Conservation (phyloP, 2,797 vertebrate genomes). For the Hemibagrus guttatus region DNA sequence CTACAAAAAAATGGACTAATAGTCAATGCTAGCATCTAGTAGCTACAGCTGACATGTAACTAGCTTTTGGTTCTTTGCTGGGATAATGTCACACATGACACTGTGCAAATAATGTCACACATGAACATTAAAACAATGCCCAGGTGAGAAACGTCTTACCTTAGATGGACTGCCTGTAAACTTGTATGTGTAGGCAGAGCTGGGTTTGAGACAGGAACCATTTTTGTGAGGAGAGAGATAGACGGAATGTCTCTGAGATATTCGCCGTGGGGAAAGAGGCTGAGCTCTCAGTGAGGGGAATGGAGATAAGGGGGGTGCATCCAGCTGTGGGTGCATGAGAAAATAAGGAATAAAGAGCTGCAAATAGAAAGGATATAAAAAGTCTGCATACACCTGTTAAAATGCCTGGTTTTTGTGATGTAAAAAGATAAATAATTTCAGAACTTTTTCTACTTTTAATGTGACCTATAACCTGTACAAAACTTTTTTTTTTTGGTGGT, state of each 20-base stretch:
- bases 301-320: conserved; percentile 87
- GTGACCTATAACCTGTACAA: too few relatives aligned
- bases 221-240: conserved; percentile 95
- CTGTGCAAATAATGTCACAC: too few relatives aligned
- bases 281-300: conserved; percentile 88
- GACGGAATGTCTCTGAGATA: conserved; percentile 90
- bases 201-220: conserved; percentile 76
- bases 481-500: too few relatives aligned
- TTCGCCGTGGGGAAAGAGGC: conserved; percentile 86
- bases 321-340: conserved; percentile 69
- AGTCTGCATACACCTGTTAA: too few relatives aligned
- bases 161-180: conserved; percentile 94
- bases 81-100: background rate
- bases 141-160: conserved; percentile 65
- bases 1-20: too few relatives aligned
- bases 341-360: background rate
- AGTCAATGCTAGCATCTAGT: background rate
- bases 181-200: conserved; percentile 82
- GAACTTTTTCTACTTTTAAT: too few relatives aligned
- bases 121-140: background rate
- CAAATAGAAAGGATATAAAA: background rate
- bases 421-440: too few relatives aligned
- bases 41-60: background rate
- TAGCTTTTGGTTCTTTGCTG: background rate
- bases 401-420: too few relatives aligned